These are phyloP conservation scores for Mionectes olivaceus DNA, from an alignment of 2,797 vertebrate species.

Conservation along the genomic window DNA sequence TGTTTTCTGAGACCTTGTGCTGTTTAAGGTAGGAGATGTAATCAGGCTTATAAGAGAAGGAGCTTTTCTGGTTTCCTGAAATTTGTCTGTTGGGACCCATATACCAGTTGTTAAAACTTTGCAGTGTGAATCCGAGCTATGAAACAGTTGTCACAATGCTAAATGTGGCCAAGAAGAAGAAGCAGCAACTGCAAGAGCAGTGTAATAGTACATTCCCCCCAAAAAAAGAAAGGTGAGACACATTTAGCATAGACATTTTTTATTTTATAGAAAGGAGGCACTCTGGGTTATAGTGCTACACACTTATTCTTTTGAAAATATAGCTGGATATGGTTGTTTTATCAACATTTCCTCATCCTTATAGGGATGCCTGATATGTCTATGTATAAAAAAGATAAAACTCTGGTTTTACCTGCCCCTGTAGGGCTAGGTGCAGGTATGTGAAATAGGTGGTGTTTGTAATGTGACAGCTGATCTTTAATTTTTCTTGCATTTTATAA, in stretches of 20 bases:
- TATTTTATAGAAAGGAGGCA: background rate
- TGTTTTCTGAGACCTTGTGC: background rate
- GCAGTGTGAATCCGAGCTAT: background rate
- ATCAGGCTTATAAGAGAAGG: background rate
- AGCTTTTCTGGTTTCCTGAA: background rate
- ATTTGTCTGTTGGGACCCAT: background rate
- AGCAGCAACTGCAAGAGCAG: background rate
- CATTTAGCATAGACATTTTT: background rate
- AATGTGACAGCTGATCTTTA: background rate
- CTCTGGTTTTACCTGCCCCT: background rate
- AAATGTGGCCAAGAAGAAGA: background rate
- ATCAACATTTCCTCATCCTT: background rate
- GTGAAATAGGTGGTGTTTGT: background rate
- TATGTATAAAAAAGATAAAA: background rate
- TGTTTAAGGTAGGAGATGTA: background rate
- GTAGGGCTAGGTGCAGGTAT: background rate
- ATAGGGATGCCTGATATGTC: background rate
- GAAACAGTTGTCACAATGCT: background rate
- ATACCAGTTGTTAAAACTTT: background rate
- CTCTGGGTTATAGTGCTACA: background rate
- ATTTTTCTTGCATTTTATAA: constrained; percentile 13
- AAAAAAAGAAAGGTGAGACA: background rate
- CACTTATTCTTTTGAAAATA: constrained; percentile 25
- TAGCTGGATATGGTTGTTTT: background rate
- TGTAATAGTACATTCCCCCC: background rate